These are phyloP conservation scores for Microctonus aethiopoides DNA, from an alignment of 2,888 invertebrate species.

Conservation along the genomic window DNA sequence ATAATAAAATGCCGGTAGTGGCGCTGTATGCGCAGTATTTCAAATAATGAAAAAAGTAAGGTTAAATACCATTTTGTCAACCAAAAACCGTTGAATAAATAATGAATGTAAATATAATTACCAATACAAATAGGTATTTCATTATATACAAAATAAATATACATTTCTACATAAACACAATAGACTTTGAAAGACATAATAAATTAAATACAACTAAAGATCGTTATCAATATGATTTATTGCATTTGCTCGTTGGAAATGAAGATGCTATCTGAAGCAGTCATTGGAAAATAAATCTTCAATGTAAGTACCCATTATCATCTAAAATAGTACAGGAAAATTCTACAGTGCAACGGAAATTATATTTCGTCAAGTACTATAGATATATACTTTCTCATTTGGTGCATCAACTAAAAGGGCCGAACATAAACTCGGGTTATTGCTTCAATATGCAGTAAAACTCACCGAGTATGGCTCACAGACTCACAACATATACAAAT, in stretches of 20 bases:
- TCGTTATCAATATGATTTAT: background rate
- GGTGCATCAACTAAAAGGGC: constrained; percentile 52
- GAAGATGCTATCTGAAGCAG: background rate
- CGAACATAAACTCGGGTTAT: constrained; percentile 53
- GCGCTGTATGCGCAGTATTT: background rate
- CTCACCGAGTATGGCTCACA: constrained; percentile 44
- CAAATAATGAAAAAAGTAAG: background rate
- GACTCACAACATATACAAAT: constrained; percentile 28
- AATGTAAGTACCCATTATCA: background rate
- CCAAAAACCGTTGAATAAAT: background rate
- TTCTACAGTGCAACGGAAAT: constrained; percentile 18
- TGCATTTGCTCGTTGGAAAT: background rate
- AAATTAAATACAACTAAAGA: background rate
- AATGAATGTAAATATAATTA: background rate
- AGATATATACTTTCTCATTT: constrained; percentile 45
- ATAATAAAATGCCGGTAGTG: background rate
- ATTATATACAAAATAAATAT: background rate
- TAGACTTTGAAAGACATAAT: background rate
- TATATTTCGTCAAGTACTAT: constrained; percentile 28
- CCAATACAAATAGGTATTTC: background rate
- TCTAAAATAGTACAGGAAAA: background rate
- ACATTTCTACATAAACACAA: background rate
- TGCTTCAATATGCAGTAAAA: constrained; percentile 61
- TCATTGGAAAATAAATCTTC: background rate
- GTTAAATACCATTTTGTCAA: background rate